These are phyloP conservation scores for Centruroides sculpturatus DNA, from an alignment of 1,140 invertebrate species.

Conservation along the genomic window DNA sequence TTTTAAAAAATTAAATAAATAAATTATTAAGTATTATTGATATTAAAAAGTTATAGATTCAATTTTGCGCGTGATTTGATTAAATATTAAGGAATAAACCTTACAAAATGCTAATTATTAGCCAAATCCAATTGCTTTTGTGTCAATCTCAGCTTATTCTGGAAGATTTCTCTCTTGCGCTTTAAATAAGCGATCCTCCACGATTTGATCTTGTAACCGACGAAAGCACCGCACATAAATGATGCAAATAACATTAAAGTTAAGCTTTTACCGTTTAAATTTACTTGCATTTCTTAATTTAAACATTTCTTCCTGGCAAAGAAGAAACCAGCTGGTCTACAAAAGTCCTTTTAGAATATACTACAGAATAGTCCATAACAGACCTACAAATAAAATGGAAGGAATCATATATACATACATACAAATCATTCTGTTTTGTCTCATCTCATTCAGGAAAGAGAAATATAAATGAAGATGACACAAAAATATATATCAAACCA, in stretches of 20 bases:
- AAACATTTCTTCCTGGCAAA: neutral
- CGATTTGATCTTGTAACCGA: constrained; percentile 14
- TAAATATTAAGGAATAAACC: neutral
- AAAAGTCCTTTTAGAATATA: neutral
- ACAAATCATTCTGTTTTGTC: too few relatives aligned
- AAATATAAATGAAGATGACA: too few relatives aligned
- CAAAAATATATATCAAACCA: too few relatives aligned
- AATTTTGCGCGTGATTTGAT: too few relatives aligned
- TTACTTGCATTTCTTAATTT: constrained; percentile 3
- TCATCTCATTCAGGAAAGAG: too few relatives aligned
- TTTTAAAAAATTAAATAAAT: too few relatives aligned
- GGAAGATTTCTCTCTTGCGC: constrained; percentile 8
- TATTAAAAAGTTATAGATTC: too few relatives aligned
- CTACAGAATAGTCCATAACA: too few relatives aligned
- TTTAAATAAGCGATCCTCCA: constrained; percentile 13
- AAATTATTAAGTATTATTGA: too few relatives aligned
- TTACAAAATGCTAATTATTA: constrained; percentile 1
- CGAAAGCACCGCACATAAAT: constrained; percentile 8
- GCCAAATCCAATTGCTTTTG: constrained; percentile 10
- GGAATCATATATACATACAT: too few relatives aligned
- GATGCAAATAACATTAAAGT: constrained; percentile 5
- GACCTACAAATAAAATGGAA: too few relatives aligned
- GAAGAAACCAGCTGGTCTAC: neutral
- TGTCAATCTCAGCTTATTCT: constrained; percentile 5
- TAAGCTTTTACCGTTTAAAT: constrained; percentile 1